phyloP scores from a whole-genome alignment of 2,113 vertebrate species.

The Tyrannus savana region DNA sequence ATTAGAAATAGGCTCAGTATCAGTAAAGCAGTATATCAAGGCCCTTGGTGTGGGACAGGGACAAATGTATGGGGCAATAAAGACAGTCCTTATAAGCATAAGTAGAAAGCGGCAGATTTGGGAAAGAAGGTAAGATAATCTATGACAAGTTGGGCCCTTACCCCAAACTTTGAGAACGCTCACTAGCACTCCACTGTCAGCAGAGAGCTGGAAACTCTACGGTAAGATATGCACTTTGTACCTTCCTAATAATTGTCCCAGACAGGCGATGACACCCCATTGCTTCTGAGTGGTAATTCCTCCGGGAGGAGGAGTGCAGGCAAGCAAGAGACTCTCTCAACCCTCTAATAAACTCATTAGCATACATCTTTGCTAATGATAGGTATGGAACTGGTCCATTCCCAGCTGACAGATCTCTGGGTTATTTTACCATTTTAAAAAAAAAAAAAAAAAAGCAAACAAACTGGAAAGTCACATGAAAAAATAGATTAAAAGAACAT shows the following conservation, averaged over 20 bases:
- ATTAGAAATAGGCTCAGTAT: not conserved
- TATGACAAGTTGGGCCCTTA: not conserved
- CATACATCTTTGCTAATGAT: not conserved
- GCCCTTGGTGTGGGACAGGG: not conserved
- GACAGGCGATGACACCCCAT: not conserved
- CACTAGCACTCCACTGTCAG: not conserved
- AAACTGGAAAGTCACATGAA: not conserved
- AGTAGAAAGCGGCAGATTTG: not conserved
- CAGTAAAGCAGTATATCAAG: not conserved
- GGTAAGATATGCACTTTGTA: not conserved
- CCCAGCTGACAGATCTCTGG: not conserved
- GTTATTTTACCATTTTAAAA: not conserved
- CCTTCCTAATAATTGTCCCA: not conserved
- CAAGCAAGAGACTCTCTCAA: not conserved
- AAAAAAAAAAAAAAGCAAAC: not conserved
- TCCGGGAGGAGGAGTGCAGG: not conserved
- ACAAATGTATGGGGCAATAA: not conserved
- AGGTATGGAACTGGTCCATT: not conserved
- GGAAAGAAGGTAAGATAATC: not conserved
- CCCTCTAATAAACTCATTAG: not conserved
- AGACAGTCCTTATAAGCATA: not conserved
- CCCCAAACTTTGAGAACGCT: not conserved
- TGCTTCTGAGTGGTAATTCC: not conserved
- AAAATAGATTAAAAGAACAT: conserved; percentile 39
- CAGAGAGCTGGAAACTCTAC: not conserved